Conservation (phyloP, 2,888 invertebrate species). For the Tinea trinotella region DNA sequence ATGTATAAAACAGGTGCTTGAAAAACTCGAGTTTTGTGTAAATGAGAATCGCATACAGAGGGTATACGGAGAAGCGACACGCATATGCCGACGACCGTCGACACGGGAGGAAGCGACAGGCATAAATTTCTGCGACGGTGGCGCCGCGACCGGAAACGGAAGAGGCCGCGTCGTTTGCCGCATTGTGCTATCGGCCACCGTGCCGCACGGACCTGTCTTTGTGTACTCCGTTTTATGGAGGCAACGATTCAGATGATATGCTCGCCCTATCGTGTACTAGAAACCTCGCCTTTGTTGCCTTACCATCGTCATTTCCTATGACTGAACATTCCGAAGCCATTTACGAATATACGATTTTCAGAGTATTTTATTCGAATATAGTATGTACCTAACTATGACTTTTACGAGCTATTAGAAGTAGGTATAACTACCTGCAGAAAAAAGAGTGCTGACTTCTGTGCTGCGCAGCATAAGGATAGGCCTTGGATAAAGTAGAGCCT, state of each 20-base stretch:
- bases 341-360: background rate
- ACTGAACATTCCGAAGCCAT: background rate
- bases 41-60: constrained; percentile 44
- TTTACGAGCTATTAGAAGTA: no score
- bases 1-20: constrained; percentile 56
- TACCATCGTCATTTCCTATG: background rate
- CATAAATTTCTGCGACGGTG: constrained; percentile 68
- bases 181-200: constrained; percentile 68
- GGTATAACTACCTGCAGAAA: no score
- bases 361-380: no score
- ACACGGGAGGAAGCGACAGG: constrained; percentile 60
- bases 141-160: constrained; percentile 69
- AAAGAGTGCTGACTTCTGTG: no score
- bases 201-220: constrained; percentile 64
- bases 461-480: no score
- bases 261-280: constrained; percentile 38
- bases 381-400: no score
- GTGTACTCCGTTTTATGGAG: constrained; percentile 60
- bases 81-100: constrained; percentile 19
- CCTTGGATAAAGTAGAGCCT: no score
- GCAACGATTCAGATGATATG: constrained; percentile 52
- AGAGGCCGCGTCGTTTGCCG: constrained; percentile 69
- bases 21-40: constrained; percentile 68
- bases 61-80: constrained; percentile 32
- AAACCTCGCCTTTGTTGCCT: constrained; percentile 38